Percentiles rank a stretch among this genome's conserved stretches.
These are phyloP conservation scores for Atta cephalotes DNA, from an alignment of 1,140 invertebrate genomes.

Conservation along the genomic window DNA sequence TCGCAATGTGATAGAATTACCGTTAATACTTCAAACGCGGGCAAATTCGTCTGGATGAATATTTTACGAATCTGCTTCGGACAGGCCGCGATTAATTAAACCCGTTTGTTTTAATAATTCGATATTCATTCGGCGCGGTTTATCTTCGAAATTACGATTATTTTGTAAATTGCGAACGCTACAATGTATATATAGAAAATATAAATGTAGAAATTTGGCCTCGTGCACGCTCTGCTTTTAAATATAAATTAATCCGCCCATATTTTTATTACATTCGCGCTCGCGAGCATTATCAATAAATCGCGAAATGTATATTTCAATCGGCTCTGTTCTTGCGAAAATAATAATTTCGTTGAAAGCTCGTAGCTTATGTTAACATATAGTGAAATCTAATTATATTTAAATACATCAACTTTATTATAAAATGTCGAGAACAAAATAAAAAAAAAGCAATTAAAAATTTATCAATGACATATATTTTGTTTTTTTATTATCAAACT, in stretches of 20 bases:
- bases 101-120: constrained; percentile 64
- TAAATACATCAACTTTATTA: constrained; percentile 15
- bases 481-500: background rate
- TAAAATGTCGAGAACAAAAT: constrained; percentile 16
- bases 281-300: constrained; percentile 62
- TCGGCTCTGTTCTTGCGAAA: constrained; percentile 59
- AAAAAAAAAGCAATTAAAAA: constrained; percentile 42
- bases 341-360: constrained; percentile 60
- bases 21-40: constrained; percentile 59
- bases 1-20: constrained; percentile 43
- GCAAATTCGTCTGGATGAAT: constrained; percentile 57
- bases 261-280: constrained; percentile 64
- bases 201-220: constrained; percentile 48
- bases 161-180: constrained; percentile 59
- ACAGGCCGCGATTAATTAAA: constrained; percentile 62
- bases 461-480: background rate
- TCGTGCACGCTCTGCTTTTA: constrained; percentile 41
- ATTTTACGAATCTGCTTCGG: constrained; percentile 53
- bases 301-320: constrained; percentile 63
- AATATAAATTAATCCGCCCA: constrained; percentile 61
- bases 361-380: constrained; percentile 32
- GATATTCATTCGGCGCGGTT: constrained; percentile 60
- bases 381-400: constrained; percentile 50
- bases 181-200: constrained; percentile 50
- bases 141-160: constrained; percentile 65